Evolutionary conservation across 2,888 invertebrate species (phyloP).

Genomic region (Perithous albicinctus): DNA sequence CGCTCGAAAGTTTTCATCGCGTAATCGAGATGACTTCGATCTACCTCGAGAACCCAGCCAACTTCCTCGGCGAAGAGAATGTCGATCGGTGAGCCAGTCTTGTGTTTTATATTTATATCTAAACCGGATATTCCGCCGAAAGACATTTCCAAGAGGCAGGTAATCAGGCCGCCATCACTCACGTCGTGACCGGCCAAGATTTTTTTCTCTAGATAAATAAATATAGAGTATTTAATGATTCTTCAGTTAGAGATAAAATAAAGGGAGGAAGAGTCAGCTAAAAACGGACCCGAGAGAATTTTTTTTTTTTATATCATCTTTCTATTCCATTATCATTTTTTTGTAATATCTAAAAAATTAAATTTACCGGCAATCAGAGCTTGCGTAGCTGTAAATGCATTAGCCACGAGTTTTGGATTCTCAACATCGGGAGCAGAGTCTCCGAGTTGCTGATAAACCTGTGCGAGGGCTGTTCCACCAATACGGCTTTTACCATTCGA

Average conservation of each 20-base stretch:
- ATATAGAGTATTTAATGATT: slow-evolving; percentile 10
- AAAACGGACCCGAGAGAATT: no score
- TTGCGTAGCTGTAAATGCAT: slow-evolving; percentile 94
- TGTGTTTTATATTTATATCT: slow-evolving; percentile 87
- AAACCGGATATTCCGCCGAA: slow-evolving; percentile 96
- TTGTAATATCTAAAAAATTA: neutral
- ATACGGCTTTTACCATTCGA: slow-evolving; percentile 91
- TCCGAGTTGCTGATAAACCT: slow-evolving; percentile 94
- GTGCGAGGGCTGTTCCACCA: slow-evolving; percentile 97
- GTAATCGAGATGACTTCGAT: slow-evolving; percentile 86
- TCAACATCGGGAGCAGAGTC: slow-evolving; percentile 93
- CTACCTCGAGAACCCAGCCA: slow-evolving; percentile 93
- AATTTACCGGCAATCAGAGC: slow-evolving; percentile 89
- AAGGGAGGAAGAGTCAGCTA: no score
- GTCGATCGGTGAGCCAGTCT: slow-evolving; percentile 87
- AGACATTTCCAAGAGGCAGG: slow-evolving; percentile 97
- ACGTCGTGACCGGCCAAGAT: slow-evolving; percentile 96
- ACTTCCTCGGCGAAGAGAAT: slow-evolving; percentile 94
- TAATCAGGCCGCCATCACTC: slow-evolving; percentile 97
- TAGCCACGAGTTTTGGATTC: slow-evolving; percentile 88
- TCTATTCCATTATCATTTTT: neutral
- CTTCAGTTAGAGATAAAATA: no score
- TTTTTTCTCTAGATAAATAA: slow-evolving; percentile 87
- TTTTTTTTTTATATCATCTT: no score
- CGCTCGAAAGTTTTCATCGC: slow-evolving; percentile 88